Conservation (phyloP, 2,888 invertebrate species). For the Slavum lentiscoides region DNA sequence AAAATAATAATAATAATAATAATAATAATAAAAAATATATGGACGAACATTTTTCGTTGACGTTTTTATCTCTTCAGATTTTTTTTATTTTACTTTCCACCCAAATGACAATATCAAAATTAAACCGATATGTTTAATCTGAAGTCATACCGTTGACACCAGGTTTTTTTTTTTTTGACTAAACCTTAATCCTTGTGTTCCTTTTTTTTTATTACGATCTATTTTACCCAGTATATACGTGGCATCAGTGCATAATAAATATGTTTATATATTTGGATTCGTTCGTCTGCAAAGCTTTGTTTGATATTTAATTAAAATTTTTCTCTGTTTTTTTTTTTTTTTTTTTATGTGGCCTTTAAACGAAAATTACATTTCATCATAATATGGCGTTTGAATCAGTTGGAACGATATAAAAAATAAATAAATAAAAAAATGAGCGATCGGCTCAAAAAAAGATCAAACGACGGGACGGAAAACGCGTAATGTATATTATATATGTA, state of each 20-base stretch:
- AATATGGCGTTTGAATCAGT: conserved; percentile 2
- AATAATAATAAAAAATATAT: conserved; percentile 12
- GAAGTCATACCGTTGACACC: conserved; percentile 43
- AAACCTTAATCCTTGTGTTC: conserved; percentile 34
- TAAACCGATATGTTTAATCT: conserved; percentile 49
- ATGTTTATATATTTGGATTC: conserved; percentile 8
- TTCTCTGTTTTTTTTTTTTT: conserved; percentile 1
- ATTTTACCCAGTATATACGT: background rate
- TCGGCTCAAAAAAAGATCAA: background rate
- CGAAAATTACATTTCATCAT: conserved; percentile 11
- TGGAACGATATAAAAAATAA: background rate
- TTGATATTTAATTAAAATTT: conserved; percentile 49
- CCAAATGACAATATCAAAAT: conserved; percentile 47
- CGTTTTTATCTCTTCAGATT: conserved; percentile 43
- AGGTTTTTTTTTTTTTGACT: conserved; percentile 19
- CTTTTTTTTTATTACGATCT: conserved; percentile 34
- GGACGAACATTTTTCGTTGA: conserved; percentile 32
- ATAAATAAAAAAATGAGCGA: background rate
- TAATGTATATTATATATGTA: no score
- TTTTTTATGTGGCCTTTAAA: background rate
- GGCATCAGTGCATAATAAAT: background rate
- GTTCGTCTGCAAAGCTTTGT: conserved; percentile 34
- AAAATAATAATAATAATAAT: background rate
- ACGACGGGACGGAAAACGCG: background rate
- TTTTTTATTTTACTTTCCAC: conserved; percentile 13